Evolutionary conservation across 2,888 invertebrate species (phyloP), one percentile per base, ranked within the genome.

Genomic region (Argynnis bischoffii): DNA sequence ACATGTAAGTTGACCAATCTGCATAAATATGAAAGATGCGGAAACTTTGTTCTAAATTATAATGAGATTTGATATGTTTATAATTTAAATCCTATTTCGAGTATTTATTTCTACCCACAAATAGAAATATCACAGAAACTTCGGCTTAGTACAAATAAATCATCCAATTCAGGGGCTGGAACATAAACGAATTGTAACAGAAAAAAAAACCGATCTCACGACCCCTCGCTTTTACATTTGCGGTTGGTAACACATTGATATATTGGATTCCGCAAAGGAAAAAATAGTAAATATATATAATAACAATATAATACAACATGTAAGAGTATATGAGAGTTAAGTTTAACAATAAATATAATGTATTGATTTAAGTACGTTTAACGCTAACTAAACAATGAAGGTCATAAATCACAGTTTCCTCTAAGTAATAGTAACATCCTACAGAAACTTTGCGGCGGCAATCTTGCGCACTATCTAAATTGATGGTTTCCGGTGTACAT

Each of bases 401-500:
- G 84, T 84, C 88, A 84, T 92, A 92, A 92, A 92, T 91, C 92
- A 89, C 85, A 72, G 89, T 81, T 90, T 92, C 91, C 92, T 90
- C 83, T 81, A 79, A 84, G 78, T 84, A 89, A 89, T 88, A 85
- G 90, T 86, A 82, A 85, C 90, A 87, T 91, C 91, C 91, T 88
- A 88, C 82, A 84, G 85, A 79, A 87, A 87, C 86, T 86, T 84
- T 85, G 88, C 85, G 84, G 87, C 82, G 86, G 88, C 90, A 86
- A 91, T 89, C 88, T 88, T 81, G 83, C 86, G 86, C 86, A 87
- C 89, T 89, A 89, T 90, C 90, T 89, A 82, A 92, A 92, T 92
- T 91, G 90, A 92, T 92, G 85, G 88, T 87, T 92, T 92, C 92
- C 92, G 92, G 89, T 79, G 89, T 79, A 86, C 87, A 87, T 90